phyloP scores from a whole-genome alignment of 1,140 invertebrate genomes.

The Diabrotica virgifera region DNA sequence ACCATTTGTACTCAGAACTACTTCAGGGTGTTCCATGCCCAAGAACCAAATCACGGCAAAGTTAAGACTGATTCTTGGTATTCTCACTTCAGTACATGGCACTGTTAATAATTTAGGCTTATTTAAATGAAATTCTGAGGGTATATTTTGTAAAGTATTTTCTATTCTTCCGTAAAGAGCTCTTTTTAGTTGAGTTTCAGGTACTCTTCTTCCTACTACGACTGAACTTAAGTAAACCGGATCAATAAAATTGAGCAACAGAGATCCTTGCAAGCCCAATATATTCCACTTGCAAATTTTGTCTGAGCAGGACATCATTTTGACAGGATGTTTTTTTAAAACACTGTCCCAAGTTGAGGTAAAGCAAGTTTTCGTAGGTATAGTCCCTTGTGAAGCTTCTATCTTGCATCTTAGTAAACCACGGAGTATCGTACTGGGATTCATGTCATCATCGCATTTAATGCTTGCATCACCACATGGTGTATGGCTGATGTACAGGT shows the following conservation, averaged over 20 bases:
- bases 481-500: slow-evolving; percentile 95
- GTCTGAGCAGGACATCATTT: slow-evolving; percentile 92
- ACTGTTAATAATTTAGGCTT: slow-evolving; percentile 53
- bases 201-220: slow-evolving; percentile 80
- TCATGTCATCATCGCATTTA: slow-evolving; percentile 83
- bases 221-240: slow-evolving; percentile 88
- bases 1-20: no score
- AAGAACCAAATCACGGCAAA: no score
- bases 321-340: slow-evolving; percentile 76
- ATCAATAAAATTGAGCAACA: slow-evolving; percentile 78
- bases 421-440: slow-evolving; percentile 85
- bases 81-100: no score
- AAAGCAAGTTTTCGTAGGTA: slow-evolving; percentile 74
- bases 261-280: slow-evolving; percentile 86
- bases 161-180: slow-evolving; percentile 81
- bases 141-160: slow-evolving; percentile 68
- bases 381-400: slow-evolving; percentile 92
- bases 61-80: no score
- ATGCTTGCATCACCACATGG: slow-evolving; percentile 95
- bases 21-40: no score
- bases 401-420: slow-evolving; percentile 91
- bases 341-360: slow-evolving; percentile 87
- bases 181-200: slow-evolving; percentile 80
- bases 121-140: slow-evolving; percentile 76
- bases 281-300: slow-evolving; percentile 94